A percentile compares a stretch with the other conserved stretches of the same genome.
Conservation (phyloP, 1,140 invertebrate genomes). For the Probaryconus sp. region DNA sequence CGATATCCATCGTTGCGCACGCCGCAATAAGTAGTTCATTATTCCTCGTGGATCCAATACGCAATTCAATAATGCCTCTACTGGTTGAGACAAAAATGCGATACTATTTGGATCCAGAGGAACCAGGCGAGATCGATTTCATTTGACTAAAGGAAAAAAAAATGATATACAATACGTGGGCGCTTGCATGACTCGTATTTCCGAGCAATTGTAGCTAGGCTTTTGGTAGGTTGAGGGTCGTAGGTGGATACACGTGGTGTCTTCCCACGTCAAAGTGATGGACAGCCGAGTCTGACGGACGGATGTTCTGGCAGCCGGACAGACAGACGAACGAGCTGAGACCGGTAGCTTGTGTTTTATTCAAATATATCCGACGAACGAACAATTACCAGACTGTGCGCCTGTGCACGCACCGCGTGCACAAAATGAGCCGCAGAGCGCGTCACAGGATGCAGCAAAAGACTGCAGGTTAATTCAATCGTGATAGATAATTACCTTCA, state of each 20-base stretch:
- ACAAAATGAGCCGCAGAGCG: conserved; percentile 60
- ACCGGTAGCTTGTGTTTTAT: conserved; percentile 78
- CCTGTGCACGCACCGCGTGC: conserved; percentile 61
- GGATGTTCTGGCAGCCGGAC: conserved; percentile 75
- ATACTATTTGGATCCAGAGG: too few species aligned
- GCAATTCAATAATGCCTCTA: neutral
- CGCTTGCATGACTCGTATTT: conserved; percentile 77
- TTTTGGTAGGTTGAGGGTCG: conserved; percentile 71
- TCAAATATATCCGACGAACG: conserved; percentile 75
- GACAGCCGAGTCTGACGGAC: conserved; percentile 74
- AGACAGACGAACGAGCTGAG: conserved; percentile 68
- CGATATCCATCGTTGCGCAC: conserved; percentile 60
- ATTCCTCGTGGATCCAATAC: conserved; percentile 8
- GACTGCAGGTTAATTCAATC: conserved; percentile 65
- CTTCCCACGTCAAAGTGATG: conserved; percentile 79
- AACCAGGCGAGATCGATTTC: too few species aligned
- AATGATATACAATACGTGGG: conserved; percentile 27
- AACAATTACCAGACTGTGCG: conserved; percentile 74
- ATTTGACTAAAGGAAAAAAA: conserved; percentile 23
- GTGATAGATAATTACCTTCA: conserved; percentile 64
- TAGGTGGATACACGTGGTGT: conserved; percentile 74
- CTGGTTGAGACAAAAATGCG: too few species aligned
- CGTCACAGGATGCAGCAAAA: conserved; percentile 63
- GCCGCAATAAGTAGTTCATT: conserved; percentile 19
- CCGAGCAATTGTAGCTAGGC: conserved; percentile 76